Conservation (phyloP, 2,888 invertebrate species). For the Megastigmus dorsalis region DNA sequence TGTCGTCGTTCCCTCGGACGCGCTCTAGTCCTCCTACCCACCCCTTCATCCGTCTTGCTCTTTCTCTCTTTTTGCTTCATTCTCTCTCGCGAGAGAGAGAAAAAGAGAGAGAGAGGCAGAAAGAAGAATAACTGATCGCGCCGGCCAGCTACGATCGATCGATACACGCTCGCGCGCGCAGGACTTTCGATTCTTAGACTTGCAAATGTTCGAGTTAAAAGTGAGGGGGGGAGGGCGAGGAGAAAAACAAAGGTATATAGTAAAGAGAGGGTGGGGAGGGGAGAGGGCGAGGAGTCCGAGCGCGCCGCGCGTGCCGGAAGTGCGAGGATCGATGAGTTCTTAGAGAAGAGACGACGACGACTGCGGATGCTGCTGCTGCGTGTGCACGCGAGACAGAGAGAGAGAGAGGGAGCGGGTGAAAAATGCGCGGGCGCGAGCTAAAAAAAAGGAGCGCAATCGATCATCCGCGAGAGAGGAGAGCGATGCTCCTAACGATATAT, state of each 20-base stretch:
- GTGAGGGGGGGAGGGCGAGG: background rate
- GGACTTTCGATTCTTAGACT: slow-evolving; percentile 54
- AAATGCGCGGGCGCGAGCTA: background rate
- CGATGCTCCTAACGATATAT: slow-evolving; percentile 7
- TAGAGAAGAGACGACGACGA: slow-evolving; percentile 4
- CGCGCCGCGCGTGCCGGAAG: slow-evolving; percentile 38
- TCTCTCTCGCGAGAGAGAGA: slow-evolving; percentile 19
- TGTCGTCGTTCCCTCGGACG: slow-evolving; percentile 17
- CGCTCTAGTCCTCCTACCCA: slow-evolving; percentile 27
- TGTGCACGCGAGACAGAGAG: background rate
- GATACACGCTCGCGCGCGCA: slow-evolving; percentile 61
- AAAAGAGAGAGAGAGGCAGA: slow-evolving; percentile 11
- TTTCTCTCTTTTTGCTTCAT: slow-evolving; percentile 48
- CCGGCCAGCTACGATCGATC: slow-evolving; percentile 63
- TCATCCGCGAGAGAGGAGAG: slow-evolving; percentile 29
- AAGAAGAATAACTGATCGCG: slow-evolving; percentile 63
- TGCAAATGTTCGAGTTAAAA: slow-evolving; percentile 60
- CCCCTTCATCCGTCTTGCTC: slow-evolving; percentile 41
- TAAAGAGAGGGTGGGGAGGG: too few relatives aligned
- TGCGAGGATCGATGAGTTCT: slow-evolving; percentile 48
- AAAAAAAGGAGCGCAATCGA: slow-evolving; percentile 36
- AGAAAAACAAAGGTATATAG: slow-evolving; percentile 35
- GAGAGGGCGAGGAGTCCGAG: background rate
- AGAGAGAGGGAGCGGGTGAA: background rate
- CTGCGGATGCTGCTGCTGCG: background rate